These are phyloP conservation scores for Acrossocheilus wenchowensis DNA, from an alignment of 2,797 vertebrate species.

Conservation along the genomic window DNA sequence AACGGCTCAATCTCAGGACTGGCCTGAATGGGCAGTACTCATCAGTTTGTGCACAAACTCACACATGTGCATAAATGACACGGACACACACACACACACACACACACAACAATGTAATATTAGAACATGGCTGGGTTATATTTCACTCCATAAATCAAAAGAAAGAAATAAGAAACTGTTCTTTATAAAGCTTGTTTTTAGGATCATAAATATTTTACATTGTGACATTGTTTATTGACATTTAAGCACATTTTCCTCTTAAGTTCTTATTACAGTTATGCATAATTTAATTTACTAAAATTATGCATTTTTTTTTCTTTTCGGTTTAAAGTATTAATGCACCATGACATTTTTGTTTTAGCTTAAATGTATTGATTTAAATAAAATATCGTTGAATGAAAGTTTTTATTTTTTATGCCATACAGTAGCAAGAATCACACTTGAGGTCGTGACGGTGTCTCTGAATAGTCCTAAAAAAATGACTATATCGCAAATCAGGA, in stretches of 20 bases:
- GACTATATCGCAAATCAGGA: no score
- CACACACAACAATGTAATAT: neutral
- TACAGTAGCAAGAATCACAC: neutral
- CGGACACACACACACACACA: neutral
- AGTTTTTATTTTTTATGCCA: neutral
- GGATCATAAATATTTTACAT: neutral
- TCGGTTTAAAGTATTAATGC: neutral
- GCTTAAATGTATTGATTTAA: neutral
- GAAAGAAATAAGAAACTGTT: neutral
- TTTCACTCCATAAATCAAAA: neutral
- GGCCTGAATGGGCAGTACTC: constrained; percentile 62
- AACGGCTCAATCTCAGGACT: constrained; percentile 55
- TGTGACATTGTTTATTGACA: neutral
- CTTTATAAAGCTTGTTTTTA: neutral
- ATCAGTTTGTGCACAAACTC: constrained; percentile 37
- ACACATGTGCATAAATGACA: neutral
- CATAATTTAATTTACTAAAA: neutral
- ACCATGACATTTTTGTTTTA: neutral
- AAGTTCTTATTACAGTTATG: neutral
- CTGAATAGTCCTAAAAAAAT: neutral
- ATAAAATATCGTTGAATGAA: neutral
- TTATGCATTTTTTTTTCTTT: neutral
- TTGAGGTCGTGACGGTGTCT: neutral
- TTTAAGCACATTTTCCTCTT: neutral
- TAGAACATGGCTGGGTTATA: neutral